phyloP scores from a whole-genome alignment of 1,140 invertebrate species.

The Saccostrea echinata region DNA sequence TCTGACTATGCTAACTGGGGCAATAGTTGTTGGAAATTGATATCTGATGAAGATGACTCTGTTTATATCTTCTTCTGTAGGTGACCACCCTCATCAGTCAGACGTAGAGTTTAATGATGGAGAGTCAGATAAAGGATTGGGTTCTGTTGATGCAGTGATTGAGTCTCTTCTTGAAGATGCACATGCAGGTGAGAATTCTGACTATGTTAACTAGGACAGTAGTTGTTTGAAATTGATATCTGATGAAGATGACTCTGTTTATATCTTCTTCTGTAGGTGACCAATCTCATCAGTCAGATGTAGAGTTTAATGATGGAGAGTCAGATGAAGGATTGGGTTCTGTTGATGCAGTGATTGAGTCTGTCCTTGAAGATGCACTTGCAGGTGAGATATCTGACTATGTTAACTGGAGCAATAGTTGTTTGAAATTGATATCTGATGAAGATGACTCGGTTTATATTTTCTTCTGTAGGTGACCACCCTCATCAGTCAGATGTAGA shows the following conservation, averaged over 20 bases:
- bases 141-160: constrained; percentile 15
- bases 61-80: constrained; percentile 12
- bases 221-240: constrained; percentile 1
- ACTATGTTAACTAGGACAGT: not conserved
- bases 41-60: not conserved
- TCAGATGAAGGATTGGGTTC: too few relatives aligned
- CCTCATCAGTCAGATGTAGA: not conserved
- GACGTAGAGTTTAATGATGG: not conserved
- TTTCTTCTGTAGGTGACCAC: too few relatives aligned
- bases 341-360: too few relatives aligned
- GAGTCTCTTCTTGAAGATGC: not conserved
- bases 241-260: constrained; percentile 18
- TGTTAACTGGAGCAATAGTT: too few relatives aligned
- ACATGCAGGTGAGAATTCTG: not conserved
- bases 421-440: too few relatives aligned
- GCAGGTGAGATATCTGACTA: too few relatives aligned
- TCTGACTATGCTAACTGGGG: too few relatives aligned
- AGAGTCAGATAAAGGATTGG: not conserved
- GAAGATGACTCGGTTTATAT: too few relatives aligned
- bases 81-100: not conserved
- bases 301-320: too few relatives aligned
- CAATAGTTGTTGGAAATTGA: too few relatives aligned
- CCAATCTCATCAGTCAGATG: too few relatives aligned
- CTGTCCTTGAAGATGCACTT: too few relatives aligned
- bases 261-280: constrained; percentile 12